Conservation (phyloP, 2,797 vertebrate species). For the Taeniopygia guttata region DNA sequence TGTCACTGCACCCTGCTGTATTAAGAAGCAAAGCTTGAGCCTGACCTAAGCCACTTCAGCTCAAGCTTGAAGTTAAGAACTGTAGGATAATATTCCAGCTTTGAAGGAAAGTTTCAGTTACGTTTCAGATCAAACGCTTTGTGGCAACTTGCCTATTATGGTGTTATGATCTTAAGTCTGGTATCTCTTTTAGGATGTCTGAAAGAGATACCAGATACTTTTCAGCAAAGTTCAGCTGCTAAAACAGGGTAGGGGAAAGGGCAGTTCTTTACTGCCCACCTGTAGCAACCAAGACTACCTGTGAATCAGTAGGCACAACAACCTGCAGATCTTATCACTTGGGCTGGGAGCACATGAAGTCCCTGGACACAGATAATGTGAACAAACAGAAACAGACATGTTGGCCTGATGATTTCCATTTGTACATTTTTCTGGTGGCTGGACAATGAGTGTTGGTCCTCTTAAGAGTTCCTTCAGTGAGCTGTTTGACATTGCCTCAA, state of each 20-base stretch:
- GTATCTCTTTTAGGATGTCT: background rate
- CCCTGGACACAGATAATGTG: background rate
- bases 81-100: background rate
- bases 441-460: background rate
- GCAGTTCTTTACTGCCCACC: background rate
- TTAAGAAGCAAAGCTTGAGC: background rate
- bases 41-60: background rate
- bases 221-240: background rate
- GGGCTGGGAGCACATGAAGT: background rate
- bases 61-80: background rate
- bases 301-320: background rate
- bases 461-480: background rate
- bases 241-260: background rate
- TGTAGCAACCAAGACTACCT: background rate
- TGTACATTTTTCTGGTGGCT: background rate
- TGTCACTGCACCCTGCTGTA: background rate
- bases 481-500: background rate
- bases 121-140: background rate
- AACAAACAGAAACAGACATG: background rate
- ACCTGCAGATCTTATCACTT: background rate
- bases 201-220: too few species aligned
- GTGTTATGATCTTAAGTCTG: background rate
- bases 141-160: background rate
- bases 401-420: background rate
- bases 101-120: background rate